These are phyloP conservation scores for Myotis lucifugus DNA, from an alignment of 2,113 vertebrate species.

Conservation along the genomic window DNA sequence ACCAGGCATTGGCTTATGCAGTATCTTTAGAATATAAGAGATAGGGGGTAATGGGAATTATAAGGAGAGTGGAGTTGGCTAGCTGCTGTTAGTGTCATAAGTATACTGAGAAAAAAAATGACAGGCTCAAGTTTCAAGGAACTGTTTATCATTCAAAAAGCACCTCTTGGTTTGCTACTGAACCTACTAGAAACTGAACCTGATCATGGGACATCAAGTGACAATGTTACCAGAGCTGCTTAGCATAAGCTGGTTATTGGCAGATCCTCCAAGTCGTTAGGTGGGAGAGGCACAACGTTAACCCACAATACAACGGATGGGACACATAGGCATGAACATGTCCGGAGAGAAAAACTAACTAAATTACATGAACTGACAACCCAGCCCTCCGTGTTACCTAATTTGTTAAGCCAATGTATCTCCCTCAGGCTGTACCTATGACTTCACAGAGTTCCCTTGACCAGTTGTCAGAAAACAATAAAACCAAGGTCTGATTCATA, in stretches of 20 bases:
- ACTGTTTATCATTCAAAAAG: not conserved
- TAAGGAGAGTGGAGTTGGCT: not conserved
- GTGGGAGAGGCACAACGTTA: not conserved
- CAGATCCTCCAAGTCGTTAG: not conserved
- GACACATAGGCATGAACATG: not conserved
- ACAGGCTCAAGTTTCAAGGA: not conserved
- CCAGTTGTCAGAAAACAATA: not conserved
- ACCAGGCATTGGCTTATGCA: not conserved
- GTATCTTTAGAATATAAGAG: not conserved
- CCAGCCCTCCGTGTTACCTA: not conserved
- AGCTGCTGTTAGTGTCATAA: not conserved
- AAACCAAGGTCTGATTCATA: not conserved
- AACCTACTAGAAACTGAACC: not conserved
- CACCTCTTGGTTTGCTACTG: not conserved
- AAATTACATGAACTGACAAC: not conserved
- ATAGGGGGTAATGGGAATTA: not conserved
- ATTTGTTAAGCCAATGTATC: not conserved
- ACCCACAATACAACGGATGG: too few species aligned
- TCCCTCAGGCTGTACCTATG: not conserved
- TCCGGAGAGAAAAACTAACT: not conserved
- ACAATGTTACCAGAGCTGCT: not conserved
- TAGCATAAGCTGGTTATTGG: not conserved
- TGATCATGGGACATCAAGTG: not conserved
- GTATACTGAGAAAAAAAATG: not conserved
- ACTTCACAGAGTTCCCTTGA: not conserved